phyloP scores from a whole-genome alignment of 2,888 invertebrate species.

The Bruchidius siliquastri region DNA sequence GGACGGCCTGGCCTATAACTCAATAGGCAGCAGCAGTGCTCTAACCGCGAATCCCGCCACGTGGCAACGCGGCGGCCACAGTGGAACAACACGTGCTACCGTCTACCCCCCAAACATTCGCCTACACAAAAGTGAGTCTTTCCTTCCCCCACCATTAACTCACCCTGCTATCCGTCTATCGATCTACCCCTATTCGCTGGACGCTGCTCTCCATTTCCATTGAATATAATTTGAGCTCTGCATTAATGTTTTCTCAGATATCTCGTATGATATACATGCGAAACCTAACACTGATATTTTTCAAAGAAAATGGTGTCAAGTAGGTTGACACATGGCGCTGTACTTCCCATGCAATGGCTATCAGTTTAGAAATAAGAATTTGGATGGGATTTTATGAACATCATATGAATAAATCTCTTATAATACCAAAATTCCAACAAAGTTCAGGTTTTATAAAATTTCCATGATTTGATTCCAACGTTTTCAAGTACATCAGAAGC shows the following conservation, averaged over 20 bases:
- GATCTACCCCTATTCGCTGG: slow-evolving; percentile 25
- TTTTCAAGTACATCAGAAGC: no score
- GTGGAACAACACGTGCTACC: slow-evolving; percentile 14
- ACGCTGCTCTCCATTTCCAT: slow-evolving; percentile 20
- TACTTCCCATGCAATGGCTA: no score
- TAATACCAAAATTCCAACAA: no score
- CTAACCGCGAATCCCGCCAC: background rate
- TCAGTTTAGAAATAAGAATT: no score
- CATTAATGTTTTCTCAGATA: slow-evolving; percentile 11
- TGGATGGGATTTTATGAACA: no score
- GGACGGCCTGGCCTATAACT: background rate
- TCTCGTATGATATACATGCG: background rate
- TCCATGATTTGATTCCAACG: no score
- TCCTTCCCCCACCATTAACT: slow-evolving; percentile 30
- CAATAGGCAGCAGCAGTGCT: background rate
- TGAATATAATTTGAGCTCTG: slow-evolving; percentile 40
- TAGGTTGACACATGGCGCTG: no score
- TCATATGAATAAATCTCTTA: no score
- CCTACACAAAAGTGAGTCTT: slow-evolving; percentile 43
- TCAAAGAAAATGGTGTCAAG: no score
- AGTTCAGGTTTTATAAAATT: no score
- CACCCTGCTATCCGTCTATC: slow-evolving; percentile 21
- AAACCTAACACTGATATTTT: no score
- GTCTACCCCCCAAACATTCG: slow-evolving; percentile 38
- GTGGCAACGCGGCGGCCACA: background rate